These are phyloP conservation scores for Eurystomus gularis DNA, from an alignment of 2,113 vertebrate species.

Conservation along the genomic window DNA sequence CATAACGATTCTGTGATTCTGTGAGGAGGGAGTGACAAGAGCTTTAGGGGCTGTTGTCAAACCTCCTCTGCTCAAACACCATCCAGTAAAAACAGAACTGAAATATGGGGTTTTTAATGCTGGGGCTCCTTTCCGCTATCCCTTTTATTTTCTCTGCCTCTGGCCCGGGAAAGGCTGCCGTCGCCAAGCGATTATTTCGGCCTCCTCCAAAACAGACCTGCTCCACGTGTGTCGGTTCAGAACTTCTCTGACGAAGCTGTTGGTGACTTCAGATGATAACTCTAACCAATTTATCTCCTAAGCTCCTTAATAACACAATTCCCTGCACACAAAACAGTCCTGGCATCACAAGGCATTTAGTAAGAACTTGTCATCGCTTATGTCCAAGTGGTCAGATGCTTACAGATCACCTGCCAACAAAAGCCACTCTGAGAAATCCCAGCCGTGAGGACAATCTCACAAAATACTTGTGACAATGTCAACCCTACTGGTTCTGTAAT, in stretches of 20 bases:
- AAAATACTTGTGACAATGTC: neutral
- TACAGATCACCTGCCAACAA: neutral
- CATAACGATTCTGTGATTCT: too few species aligned
- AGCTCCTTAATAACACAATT: neutral
- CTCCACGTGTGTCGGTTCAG: neutral
- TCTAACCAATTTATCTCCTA: neutral
- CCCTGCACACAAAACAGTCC: neutral
- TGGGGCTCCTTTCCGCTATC: neutral
- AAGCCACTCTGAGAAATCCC: fast-evolving
- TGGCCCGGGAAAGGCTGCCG: neutral
- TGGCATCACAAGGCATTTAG: neutral
- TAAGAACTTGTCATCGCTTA: neutral
- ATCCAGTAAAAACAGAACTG: neutral
- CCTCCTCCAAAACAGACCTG: neutral
- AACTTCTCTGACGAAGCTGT: neutral
- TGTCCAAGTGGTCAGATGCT: neutral
- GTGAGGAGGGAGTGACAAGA: neutral
- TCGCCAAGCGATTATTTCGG: neutral
- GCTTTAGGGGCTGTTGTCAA: neutral
- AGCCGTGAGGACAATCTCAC: neutral
- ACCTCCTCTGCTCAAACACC: neutral
- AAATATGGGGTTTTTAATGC: neutral
- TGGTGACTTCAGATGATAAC: neutral
- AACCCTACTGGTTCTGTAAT: neutral
- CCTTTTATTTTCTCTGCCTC: neutral